Conservation (phyloP, 1,140 invertebrate genomes). For the Drosophila pseudoobscura region DNA sequence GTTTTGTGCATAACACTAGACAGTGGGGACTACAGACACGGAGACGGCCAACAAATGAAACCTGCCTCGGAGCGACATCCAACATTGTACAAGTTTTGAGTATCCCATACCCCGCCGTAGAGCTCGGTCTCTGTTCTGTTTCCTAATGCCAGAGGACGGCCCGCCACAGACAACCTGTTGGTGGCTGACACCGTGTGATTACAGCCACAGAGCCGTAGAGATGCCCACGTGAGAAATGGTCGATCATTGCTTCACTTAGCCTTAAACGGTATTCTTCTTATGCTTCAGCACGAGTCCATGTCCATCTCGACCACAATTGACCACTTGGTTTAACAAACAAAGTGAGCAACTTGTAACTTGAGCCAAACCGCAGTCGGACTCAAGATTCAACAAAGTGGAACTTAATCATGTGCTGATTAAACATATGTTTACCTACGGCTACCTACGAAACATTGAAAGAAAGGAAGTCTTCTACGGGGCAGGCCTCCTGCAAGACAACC, state of each 20-base stretch:
- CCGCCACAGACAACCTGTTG: conserved; percentile 47
- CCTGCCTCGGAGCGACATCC: conserved; percentile 8
- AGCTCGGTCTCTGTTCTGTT: conserved; percentile 25
- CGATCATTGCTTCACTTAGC: background rate
- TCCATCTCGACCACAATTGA: conserved; percentile 7
- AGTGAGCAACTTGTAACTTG: background rate
- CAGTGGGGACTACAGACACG: no score
- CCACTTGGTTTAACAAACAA: conserved; percentile 19
- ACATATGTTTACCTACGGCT: no score
- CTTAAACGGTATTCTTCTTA: no score
- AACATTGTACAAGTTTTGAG: conserved; percentile 10
- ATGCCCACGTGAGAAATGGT: conserved; percentile 45
- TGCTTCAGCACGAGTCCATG: background rate
- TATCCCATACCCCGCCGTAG: background rate
- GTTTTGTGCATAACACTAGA: conserved; percentile 18
- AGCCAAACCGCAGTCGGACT: conserved; percentile 9
- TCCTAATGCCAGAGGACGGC: conserved; percentile 28
- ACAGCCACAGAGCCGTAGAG: conserved; percentile 34
- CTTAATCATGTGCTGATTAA: background rate
- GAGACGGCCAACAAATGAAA: conserved; percentile 4
- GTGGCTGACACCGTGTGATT: conserved; percentile 69
- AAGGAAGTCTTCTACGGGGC: no score
- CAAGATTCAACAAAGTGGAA: background rate
- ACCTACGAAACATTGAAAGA: no score
- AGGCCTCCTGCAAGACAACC: no score